A percentile compares a stretch with the other conserved stretches of the same genome.
phyloP scores from a whole-genome alignment of 2,113 vertebrate genomes.

The Cyprinodon variegatus region DNA sequence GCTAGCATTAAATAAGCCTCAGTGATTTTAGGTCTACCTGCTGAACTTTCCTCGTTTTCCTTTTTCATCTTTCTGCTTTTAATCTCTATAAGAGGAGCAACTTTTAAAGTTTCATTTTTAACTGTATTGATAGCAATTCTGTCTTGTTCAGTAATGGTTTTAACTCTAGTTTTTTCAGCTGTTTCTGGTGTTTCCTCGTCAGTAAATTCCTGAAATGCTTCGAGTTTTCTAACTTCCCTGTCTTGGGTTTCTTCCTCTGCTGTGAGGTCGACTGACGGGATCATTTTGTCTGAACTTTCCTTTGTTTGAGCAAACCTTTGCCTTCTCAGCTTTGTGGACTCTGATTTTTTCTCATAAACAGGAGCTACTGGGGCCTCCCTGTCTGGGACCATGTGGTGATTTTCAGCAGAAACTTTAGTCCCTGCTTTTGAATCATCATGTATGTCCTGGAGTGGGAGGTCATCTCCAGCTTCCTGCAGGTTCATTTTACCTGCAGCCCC shows the following conservation, averaged over 20 bases:
- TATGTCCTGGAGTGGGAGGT: neutral
- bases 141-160: neutral
- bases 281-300: neutral
- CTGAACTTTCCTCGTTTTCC: neutral
- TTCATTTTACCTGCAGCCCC: neutral
- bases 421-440: neutral
- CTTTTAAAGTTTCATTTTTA: constrained; percentile 19
- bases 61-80: neutral
- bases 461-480: neutral
- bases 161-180: neutral
- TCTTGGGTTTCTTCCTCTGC: neutral
- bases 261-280: neutral
- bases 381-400: neutral
- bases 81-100: neutral
- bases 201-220: neutral
- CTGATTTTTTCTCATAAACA: neutral
- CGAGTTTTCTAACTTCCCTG: neutral
- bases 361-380: no score
- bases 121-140: neutral
- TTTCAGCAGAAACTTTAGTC: neutral
- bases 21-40: neutral
- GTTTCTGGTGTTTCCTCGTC: neutral
- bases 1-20: neutral
- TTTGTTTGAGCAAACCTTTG: neutral
- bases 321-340: neutral